These are phyloP conservation scores for Psittacula echo DNA, from an alignment of 2,797 vertebrate genomes.

Conservation along the genomic window DNA sequence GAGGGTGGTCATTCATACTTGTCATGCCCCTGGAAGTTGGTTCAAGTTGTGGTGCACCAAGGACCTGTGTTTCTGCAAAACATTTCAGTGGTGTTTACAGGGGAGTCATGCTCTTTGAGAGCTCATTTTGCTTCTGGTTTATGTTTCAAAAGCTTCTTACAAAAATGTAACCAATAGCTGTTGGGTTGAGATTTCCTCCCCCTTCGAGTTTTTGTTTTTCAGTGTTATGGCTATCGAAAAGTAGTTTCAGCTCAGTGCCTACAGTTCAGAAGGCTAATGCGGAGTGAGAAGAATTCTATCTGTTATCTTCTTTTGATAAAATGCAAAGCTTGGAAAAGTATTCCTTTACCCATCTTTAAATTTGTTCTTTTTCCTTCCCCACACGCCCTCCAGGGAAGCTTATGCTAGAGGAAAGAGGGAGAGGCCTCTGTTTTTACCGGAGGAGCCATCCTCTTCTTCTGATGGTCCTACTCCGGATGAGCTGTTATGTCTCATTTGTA, in stretches of 20 bases:
- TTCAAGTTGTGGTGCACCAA: not conserved
- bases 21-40: not conserved
- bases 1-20: not conserved
- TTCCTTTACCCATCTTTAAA: not conserved
- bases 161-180: not conserved
- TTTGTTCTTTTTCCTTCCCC: not conserved
- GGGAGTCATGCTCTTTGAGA: not conserved
- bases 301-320: not conserved
- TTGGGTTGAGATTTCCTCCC: not conserved
- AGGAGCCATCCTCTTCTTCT: not conserved
- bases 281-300: not conserved
- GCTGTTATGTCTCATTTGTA: slow-evolving; percentile 93
- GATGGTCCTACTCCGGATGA: slow-evolving; percentile 91
- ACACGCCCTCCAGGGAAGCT: not conserved
- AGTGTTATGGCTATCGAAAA: not conserved
- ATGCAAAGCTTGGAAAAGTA: not conserved
- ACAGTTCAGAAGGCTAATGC: not conserved
- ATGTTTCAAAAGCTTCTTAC: slow-evolving; percentile 17
- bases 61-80: not conserved
- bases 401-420: not conserved
- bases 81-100: not conserved
- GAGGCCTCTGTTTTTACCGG: not conserved
- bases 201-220: not conserved
- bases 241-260: not conserved
- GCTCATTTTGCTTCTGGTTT: not conserved